Conservation (phyloP, 2,113 vertebrate genomes). For the Bufo bufo region DNA sequence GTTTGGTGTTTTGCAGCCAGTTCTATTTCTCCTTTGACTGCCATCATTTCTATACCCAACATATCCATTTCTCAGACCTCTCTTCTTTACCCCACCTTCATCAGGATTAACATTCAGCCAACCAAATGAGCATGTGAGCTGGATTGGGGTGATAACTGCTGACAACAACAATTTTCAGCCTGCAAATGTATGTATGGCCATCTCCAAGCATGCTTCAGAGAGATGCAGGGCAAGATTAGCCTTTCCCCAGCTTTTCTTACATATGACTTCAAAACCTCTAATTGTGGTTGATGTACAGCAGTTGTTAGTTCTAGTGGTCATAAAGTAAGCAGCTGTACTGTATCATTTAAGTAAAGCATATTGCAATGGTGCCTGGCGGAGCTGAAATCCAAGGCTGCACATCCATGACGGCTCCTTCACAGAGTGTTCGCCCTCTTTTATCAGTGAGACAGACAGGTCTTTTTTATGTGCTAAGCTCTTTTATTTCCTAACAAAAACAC, state of each 20-base stretch:
- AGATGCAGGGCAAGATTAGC: not conserved
- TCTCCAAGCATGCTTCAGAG: not conserved
- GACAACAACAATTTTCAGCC: not conserved
- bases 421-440: conserved; percentile 28
- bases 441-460: conserved; percentile 44
- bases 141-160: not conserved
- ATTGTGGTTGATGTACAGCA: not conserved
- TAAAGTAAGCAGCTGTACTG: not conserved
- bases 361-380: not conserved
- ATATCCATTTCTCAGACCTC: not conserved
- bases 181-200: not conserved
- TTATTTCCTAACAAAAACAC: conserved; percentile 37
- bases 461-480: conserved; percentile 29
- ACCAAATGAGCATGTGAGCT: not conserved
- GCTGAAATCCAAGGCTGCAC: conserved; percentile 1
- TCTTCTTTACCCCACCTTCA: too few species aligned
- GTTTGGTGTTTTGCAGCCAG: not conserved
- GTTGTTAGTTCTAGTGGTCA: not conserved
- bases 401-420: not conserved
- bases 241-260: not conserved
- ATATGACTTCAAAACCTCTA: not conserved
- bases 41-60: not conserved
- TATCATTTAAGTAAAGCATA: conserved; percentile 4
- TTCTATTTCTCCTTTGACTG: not conserved
- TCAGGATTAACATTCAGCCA: not conserved